Conservation (phyloP, 2,113 vertebrate species). For the Pipa parva region DNA sequence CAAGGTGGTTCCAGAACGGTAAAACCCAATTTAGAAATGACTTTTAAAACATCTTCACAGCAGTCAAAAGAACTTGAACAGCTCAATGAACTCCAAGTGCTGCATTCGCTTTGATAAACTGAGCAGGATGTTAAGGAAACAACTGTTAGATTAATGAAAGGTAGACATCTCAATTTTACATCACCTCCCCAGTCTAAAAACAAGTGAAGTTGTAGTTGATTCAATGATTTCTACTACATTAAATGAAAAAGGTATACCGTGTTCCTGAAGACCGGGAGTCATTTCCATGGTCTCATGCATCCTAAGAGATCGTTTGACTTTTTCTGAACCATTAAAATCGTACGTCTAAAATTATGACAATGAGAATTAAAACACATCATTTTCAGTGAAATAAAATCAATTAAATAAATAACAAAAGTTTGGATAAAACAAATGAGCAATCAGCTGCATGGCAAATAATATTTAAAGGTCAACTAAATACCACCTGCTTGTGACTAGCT, state of each 20-base stretch:
- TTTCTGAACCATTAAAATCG: slow-evolving; percentile 49
- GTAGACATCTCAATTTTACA: no score
- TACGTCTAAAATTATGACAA: slow-evolving; percentile 14
- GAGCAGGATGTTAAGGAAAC: no score
- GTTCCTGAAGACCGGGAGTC: slow-evolving; percentile 47
- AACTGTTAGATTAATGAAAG: no score
- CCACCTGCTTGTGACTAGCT: background rate
- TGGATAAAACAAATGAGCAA: background rate
- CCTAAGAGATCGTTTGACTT: slow-evolving; percentile 44
- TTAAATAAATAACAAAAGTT: background rate
- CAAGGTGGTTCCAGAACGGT: no score
- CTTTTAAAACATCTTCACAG: no score
- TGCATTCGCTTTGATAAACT: no score
- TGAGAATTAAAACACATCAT: slow-evolving; percentile 40
- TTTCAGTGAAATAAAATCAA: slow-evolving; percentile 24
- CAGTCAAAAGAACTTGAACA: no score
- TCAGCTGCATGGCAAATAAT: background rate
- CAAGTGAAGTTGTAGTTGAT: no score
- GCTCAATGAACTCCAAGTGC: no score
- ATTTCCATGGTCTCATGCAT: slow-evolving; percentile 51
- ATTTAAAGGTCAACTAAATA: background rate
- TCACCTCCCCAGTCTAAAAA: no score
- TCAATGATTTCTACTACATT: no score
- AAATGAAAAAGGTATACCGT: slow-evolving; percentile 53
- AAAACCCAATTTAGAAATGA: no score